phyloP scores from a whole-genome alignment of 2,797 vertebrate genomes.

The Psittacula echo region DNA sequence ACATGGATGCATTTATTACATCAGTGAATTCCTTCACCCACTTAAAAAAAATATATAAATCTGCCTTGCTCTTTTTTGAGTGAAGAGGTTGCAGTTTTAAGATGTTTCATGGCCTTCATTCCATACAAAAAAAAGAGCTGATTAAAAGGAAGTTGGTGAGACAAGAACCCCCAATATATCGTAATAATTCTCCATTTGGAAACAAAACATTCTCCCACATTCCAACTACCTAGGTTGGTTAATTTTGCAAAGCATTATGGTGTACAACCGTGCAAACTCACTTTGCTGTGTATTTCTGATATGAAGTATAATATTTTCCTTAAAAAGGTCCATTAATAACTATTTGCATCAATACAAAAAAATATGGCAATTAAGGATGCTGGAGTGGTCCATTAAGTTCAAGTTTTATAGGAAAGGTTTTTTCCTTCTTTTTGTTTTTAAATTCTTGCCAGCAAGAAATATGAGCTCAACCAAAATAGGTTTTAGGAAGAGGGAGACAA shows the following conservation, averaged over 20 bases:
- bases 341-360: conserved; percentile 41
- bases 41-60: neutral
- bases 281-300: conserved; percentile 25
- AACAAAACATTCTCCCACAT: conserved; percentile 35
- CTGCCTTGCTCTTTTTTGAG: neutral
- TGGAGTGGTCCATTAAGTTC: conserved; percentile 35
- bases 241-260: conserved; percentile 4
- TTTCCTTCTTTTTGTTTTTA: conserved; percentile 47
- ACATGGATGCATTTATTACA: conserved; percentile 57
- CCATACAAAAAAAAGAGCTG: neutral
- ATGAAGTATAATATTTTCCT: neutral
- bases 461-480: neutral
- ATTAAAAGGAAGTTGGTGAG: conserved; percentile 57
- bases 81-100: conserved; percentile 40
- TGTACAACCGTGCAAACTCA: neutral
- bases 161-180: conserved; percentile 12
- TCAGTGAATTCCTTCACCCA: conserved; percentile 47
- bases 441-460: conserved; percentile 60
- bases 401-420: conserved; percentile 31
- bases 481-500: conserved; percentile 34
- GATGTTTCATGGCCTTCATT: conserved; percentile 37
- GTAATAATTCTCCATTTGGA: conserved; percentile 46
- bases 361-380: conserved; percentile 48
- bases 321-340: conserved; percentile 6
- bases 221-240: conserved; percentile 17